Base-by-base conservation (phyloP, 2,888 invertebrate genomes). In the Corbicula japonica region DNA sequence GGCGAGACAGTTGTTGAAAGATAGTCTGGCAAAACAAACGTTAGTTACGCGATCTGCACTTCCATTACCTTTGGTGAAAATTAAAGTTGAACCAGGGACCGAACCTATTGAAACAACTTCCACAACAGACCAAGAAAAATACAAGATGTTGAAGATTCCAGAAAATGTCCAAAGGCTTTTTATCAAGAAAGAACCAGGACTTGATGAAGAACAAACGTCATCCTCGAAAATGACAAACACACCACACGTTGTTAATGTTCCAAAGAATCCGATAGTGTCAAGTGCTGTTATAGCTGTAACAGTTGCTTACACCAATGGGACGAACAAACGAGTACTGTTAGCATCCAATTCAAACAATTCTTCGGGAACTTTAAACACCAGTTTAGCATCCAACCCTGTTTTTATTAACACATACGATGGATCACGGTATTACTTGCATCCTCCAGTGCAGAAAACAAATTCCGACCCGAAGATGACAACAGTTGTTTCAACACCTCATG, bases 111-210 rank as follows among this genome's bases (percentile, higher is more conserved):
- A n/a, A n/a, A 1, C 28, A 28, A 30, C 30, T 30, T 28, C 54
- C 12, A 32, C 28, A 48, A 44, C 21, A n/a, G 35, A 35, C 1
- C 35, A 71, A 21, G 71, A 71, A 21, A 71, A 71, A 46, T 61
- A 38, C 32, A 71, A 71, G 38, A 23, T 21, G 50, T 61, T 71
- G 18, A 71, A 41, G 30, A 52, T 71, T 28, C 71, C 71, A 2
- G 61, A 61, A 12, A 38, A 12, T 23, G 71, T 71, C 26, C 61
- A 71, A 61, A 48, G 52, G 18, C 38, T 71, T 8, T 71, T 71
- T 52, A 46, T 60, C 38, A 32, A 46, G 26, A 8, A 46, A 10
- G 58, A 48, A 12, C 54, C 66, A 0, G n/a, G 1, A 5, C 28
- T 3, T n/a, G 21, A 23, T 23, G 41, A 12, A 18, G n/a, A n/a